These are phyloP conservation scores for Psittacus erithacus DNA, from an alignment of 2,113 vertebrate species.

Conservation along the genomic window DNA sequence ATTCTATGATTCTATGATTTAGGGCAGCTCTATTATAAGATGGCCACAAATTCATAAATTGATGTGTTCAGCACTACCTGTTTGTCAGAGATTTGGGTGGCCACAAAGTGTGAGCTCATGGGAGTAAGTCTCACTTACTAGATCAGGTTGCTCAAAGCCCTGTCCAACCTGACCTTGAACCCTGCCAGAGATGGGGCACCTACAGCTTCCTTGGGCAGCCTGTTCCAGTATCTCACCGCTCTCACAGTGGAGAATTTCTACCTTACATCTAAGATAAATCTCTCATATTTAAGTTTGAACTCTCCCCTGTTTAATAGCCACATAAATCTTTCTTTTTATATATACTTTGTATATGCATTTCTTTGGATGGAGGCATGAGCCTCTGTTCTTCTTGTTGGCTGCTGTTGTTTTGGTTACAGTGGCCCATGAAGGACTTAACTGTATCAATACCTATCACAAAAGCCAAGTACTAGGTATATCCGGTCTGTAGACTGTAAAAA, in stretches of 20 bases:
- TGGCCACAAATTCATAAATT: neutral
- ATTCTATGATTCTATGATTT: neutral
- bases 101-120: neutral
- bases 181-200: neutral
- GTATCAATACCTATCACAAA: neutral
- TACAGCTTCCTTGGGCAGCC: neutral
- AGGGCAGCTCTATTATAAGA: neutral
- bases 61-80: neutral
- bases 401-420: accelerated
- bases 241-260: neutral
- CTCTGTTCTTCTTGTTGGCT: neutral
- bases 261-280: neutral
- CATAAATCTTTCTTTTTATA: neutral
- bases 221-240: neutral
- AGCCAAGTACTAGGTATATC: neutral
- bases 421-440: neutral
- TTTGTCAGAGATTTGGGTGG: neutral
- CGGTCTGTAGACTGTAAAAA: neutral
- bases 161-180: neutral
- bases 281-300: neutral
- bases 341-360: neutral
- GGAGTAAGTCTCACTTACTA: neutral
- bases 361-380: neutral
- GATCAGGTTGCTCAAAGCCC: neutral
- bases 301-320: neutral